Percentiles rank a stretch among this genome's conserved stretches.
Evolutionary conservation across 2,797 vertebrate species (phyloP).

Genomic region (Lutjanus argentimaculatus): DNA sequence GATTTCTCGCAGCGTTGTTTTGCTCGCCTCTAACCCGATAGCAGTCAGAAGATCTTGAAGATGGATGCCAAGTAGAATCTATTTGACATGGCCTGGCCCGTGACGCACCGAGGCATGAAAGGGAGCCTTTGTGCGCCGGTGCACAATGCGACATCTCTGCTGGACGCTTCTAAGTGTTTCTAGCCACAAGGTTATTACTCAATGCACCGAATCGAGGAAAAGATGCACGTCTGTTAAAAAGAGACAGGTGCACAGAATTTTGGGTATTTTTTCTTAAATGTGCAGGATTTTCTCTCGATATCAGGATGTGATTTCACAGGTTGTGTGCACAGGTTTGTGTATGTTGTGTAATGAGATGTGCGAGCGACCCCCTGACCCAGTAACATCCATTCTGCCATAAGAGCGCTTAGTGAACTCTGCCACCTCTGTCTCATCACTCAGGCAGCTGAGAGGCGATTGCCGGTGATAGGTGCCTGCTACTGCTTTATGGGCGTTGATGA

Average conservation of each 20-base stretch:
- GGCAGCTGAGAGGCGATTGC: conserved; percentile 76
- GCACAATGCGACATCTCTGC: conserved; percentile 39
- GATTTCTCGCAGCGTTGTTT: conserved; percentile 51
- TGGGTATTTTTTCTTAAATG: not conserved
- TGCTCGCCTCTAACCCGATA: conserved; percentile 41
- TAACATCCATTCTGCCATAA: conserved; percentile 77
- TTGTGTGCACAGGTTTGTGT: conserved; percentile 40
- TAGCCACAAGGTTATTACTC: conserved; percentile 50
- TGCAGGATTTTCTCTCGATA: not conserved
- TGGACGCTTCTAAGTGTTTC: conserved; percentile 40
- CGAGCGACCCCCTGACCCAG: conserved; percentile 75
- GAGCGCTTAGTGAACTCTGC: conserved; percentile 73
- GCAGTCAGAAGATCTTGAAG: conserved; percentile 64
- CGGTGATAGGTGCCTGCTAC: conserved; percentile 75
- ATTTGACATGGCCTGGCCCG: conserved; percentile 58
- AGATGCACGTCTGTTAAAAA: conserved; percentile 29
- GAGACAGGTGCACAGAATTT: not conserved
- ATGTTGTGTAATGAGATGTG: conserved; percentile 73
- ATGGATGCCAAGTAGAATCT: conserved; percentile 60
- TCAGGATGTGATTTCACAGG: not conserved
- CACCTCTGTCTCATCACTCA: conserved; percentile 81
- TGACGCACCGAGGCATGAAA: conserved; percentile 59
- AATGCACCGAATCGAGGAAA: conserved; percentile 27
- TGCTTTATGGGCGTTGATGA: conserved; percentile 81
- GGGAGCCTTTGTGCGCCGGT: conserved; percentile 56